Evolutionary conservation across 2,113 vertebrate species (phyloP).

Genomic region (Agelaius phoeniceus): DNA sequence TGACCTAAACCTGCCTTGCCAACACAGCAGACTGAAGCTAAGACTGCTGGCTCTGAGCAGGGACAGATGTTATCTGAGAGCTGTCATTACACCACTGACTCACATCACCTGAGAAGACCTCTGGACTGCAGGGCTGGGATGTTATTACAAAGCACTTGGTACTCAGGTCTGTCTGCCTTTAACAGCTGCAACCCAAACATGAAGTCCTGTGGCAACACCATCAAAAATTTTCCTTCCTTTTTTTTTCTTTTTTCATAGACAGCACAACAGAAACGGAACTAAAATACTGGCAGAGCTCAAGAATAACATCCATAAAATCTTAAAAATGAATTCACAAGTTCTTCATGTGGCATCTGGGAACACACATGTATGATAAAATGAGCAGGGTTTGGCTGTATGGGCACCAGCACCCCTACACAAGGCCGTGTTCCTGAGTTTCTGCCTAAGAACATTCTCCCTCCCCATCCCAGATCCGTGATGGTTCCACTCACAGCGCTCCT

Average conservation of each 20-base stretch:
- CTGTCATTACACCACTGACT: slow-evolving; percentile 24
- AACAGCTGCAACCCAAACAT: neutral
- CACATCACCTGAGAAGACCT: slow-evolving; percentile 25
- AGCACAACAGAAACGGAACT: neutral
- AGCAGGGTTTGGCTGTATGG: neutral
- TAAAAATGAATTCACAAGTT: neutral
- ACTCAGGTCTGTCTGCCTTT: neutral
- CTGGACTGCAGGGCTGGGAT: neutral
- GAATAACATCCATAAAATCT: neutral
- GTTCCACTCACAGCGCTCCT: neutral
- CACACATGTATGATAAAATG: neutral
- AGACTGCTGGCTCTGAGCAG: neutral
- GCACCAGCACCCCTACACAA: neutral
- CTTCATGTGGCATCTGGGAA: neutral
- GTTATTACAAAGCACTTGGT: neutral
- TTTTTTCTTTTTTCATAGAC: neutral
- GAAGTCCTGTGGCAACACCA: neutral
- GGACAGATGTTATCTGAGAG: slow-evolving; percentile 39
- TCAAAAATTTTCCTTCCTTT: neutral
- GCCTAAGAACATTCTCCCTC: neutral
- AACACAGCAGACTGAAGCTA: neutral
- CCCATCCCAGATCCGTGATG: neutral
- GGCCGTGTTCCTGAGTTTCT: neutral
- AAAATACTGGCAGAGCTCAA: neutral
- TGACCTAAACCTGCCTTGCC: neutral